phyloP scores from a whole-genome alignment of 30 jellyfish, hydroid and myxozoan species.

The Hydra vulgaris region DNA sequence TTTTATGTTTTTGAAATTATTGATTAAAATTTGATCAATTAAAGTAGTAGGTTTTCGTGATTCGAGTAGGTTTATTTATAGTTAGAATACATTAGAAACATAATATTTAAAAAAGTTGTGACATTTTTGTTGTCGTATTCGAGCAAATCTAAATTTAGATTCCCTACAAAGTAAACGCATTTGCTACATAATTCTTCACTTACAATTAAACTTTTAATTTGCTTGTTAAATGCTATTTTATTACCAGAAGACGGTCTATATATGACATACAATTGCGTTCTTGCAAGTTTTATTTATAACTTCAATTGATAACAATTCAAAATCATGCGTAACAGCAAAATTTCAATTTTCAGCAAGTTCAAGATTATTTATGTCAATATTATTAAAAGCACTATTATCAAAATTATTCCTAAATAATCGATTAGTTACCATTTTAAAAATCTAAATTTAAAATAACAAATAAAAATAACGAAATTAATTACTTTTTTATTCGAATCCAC shows the following conservation, averaged over 20 bases:
- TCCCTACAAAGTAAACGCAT: neutral
- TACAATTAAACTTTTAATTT: neutral
- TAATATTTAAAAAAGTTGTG: neutral
- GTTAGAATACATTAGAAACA: slow-evolving; percentile 9
- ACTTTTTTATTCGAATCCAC: no score
- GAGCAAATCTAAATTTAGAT: neutral
- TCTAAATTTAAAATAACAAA: no score
- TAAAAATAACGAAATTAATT: no score
- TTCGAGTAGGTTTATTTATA: neutral
- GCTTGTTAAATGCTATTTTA: neutral
- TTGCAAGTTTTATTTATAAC: neutral
- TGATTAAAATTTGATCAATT: neutral
- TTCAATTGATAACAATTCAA: neutral
- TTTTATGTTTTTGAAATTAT: slow-evolving; percentile 1
- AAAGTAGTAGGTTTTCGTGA: neutral
- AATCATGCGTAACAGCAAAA: no score
- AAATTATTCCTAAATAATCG: no score
- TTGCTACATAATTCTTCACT: neutral
- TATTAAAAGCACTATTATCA: no score
- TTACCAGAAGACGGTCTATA: neutral
- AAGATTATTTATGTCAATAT: no score
- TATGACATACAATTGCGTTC: neutral
- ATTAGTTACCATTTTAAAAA: no score
- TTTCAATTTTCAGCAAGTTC: no score
- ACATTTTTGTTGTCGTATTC: neutral